Conservation (phyloP, 2,888 invertebrate species). For the Leptinotarsa juncta region DNA sequence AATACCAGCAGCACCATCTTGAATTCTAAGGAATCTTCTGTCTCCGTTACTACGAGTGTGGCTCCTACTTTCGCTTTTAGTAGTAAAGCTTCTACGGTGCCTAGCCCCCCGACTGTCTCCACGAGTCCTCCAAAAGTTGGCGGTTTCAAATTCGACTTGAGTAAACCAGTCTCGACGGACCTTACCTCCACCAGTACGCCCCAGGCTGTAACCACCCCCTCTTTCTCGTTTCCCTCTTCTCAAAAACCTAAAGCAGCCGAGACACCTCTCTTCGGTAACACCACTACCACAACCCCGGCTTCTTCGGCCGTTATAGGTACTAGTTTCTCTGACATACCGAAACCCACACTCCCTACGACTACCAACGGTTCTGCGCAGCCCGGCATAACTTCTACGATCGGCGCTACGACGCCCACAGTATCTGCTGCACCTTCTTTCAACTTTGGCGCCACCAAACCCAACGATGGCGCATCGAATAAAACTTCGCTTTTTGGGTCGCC, state of each 20-base stretch:
- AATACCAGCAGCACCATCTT: neutral
- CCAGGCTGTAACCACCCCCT: neutral
- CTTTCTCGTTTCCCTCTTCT: neutral
- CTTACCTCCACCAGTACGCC: constrained; percentile 7
- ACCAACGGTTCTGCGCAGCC: constrained; percentile 15
- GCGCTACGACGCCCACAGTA: constrained; percentile 2
- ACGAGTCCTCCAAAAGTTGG: constrained; percentile 51
- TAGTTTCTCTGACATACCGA: constrained; percentile 32
- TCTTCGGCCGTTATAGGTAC: constrained; percentile 4
- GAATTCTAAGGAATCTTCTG: neutral
- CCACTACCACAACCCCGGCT: neutral
- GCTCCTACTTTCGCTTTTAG: constrained; percentile 7
- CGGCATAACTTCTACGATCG: constrained; percentile 12
- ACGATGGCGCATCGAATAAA: constrained; percentile 7
- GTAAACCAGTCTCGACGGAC: constrained; percentile 38
- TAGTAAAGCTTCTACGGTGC: constrained; percentile 14
- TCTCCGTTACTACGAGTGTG: constrained; percentile 18
- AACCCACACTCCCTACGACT: constrained; percentile 21
- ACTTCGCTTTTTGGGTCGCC: neutral
- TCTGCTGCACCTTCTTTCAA: constrained; percentile 29
- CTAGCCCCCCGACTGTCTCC: constrained; percentile 7
- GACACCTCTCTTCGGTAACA: neutral
- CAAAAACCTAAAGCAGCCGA: neutral
- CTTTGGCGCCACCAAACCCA: constrained; percentile 29
- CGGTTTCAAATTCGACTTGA: constrained; percentile 57